Evolutionary conservation across 1,140 invertebrate genomes (phyloP).

Genomic region (Tetramorium simillimum): DNA sequence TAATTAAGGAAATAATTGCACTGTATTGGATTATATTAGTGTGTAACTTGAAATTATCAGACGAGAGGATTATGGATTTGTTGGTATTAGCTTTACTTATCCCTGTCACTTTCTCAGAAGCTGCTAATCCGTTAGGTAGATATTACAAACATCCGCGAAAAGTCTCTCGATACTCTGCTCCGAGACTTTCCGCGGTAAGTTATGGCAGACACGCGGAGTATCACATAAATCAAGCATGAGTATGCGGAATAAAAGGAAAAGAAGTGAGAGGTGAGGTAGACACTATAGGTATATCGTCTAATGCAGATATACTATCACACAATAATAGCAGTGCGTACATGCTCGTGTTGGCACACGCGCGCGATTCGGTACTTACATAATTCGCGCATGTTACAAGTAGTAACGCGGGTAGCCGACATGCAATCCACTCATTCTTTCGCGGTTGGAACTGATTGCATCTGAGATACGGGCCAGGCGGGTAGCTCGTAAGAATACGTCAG

Average conservation of each 20-base stretch:
- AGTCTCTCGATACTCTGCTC: slow-evolving; percentile 4
- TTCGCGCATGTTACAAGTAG: slow-evolving; percentile 60
- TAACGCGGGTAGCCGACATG: slow-evolving; percentile 45
- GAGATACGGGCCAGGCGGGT: slow-evolving; percentile 25
- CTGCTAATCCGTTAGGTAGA: not conserved
- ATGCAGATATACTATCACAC: slow-evolving; percentile 50
- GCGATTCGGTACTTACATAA: slow-evolving; percentile 68
- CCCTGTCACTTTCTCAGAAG: not conserved
- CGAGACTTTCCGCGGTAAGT: slow-evolving; percentile 18
- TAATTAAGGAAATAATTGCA: not conserved
- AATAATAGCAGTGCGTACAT: slow-evolving; percentile 46
- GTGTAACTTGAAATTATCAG: not conserved
- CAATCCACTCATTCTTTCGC: slow-evolving; percentile 64
- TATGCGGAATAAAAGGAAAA: slow-evolving; percentile 51
- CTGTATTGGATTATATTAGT: not conserved
- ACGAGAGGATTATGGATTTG: not conserved
- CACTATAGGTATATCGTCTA: slow-evolving; percentile 23
- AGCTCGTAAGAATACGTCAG: slow-evolving; percentile 38
- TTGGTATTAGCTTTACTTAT: not conserved
- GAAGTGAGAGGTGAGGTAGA: slow-evolving; percentile 31
- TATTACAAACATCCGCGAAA: not conserved
- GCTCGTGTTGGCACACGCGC: slow-evolving; percentile 13
- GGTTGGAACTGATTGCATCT: slow-evolving; percentile 43
- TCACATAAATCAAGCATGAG: slow-evolving; percentile 59
- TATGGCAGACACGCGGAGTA: not conserved